phyloP scores from a whole-genome alignment of 2,888 invertebrate species.

The Morpho deidamia region DNA sequence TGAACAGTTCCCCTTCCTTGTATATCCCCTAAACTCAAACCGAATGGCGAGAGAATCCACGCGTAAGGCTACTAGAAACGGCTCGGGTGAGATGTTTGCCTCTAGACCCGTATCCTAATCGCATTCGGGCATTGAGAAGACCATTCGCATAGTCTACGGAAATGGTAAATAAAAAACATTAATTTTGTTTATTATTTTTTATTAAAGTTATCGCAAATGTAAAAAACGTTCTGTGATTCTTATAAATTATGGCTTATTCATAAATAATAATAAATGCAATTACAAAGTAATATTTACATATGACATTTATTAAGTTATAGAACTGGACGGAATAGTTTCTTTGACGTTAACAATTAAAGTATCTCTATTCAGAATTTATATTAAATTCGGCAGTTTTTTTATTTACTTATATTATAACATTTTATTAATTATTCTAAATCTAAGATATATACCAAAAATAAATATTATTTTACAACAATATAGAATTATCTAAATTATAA shows the following conservation, averaged over 20 bases:
- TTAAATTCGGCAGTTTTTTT: conserved; percentile 20
- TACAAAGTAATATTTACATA: conserved; percentile 17
- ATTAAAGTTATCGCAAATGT: conserved; percentile 11
- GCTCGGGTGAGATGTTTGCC: too few species aligned
- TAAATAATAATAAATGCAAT: conserved; percentile 60
- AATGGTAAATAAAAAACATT: background rate
- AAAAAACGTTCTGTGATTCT: conserved; percentile 16
- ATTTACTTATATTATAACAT: background rate
- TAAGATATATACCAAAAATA: conserved; percentile 9
- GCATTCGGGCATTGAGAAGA: too few species aligned
- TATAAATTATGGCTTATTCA: conserved; percentile 49
- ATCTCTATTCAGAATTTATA: background rate
- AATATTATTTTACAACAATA: conserved; percentile 17
- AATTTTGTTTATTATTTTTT: conserved; percentile 3
- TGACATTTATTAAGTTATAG: conserved; percentile 4
- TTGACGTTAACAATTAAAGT: background rate
- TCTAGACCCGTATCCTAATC: too few species aligned
- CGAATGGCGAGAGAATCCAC: too few species aligned
- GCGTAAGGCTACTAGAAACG: too few species aligned
- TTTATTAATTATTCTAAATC: too few species aligned
- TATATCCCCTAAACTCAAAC: too few species aligned
- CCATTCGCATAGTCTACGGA: too few species aligned
- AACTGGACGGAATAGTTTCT: conserved; percentile 12
- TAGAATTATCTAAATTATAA: conserved; percentile 8
- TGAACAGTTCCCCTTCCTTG: too few species aligned